Conservation (phyloP, 2,113 vertebrate genomes). For the Fregata magnificens region DNA sequence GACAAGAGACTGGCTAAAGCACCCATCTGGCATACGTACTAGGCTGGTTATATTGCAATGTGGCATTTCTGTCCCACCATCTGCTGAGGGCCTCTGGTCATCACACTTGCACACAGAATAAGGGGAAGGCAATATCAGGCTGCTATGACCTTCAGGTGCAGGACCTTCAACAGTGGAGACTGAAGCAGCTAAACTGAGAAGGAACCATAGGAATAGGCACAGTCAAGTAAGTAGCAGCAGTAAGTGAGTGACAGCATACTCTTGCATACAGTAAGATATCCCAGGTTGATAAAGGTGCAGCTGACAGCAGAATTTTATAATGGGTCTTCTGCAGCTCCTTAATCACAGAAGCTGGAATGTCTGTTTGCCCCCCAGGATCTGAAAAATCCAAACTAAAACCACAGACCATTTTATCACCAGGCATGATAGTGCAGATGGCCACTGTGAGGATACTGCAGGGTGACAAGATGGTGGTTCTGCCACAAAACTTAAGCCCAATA, state of each 20-base stretch:
- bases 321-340: background rate
- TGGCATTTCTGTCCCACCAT: background rate
- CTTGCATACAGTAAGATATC: background rate
- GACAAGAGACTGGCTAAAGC: too few relatives aligned
- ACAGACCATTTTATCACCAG: background rate
- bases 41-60: background rate
- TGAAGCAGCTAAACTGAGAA: background rate
- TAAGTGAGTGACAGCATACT: background rate
- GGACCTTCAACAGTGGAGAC: background rate
- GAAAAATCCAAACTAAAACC: background rate
- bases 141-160: background rate
- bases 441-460: background rate
- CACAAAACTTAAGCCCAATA: background rate
- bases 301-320: background rate
- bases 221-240: background rate
- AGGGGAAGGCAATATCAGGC: background rate
- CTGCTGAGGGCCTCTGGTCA: background rate
- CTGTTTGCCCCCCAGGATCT: background rate
- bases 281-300: background rate
- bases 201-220: background rate
- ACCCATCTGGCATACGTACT: background rate
- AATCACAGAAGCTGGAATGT: background rate
- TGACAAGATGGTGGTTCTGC: background rate
- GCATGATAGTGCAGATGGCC: background rate
- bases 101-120: background rate